Evolutionary conservation across 2,888 invertebrate species (phyloP), one percentile per base, ranked within the genome.

Genomic region (Sialis lutaria): DNA sequence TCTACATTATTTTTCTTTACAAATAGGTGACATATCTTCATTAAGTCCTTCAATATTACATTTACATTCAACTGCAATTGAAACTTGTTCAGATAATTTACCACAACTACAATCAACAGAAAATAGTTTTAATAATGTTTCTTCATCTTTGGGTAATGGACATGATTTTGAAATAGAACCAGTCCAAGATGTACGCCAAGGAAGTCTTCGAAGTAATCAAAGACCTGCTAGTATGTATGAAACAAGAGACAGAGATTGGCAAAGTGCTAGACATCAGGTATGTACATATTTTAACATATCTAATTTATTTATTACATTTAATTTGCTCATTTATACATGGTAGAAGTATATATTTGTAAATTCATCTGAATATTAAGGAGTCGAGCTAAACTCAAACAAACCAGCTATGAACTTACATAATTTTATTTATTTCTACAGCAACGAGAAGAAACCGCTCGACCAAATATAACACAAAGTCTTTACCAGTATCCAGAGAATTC

Each of bases 141-240:
- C n/a, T 37, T 37, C 12, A 43, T n/a, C 33, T 12, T 10, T 33
- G n/a, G 43, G 43, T 33, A 45, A 45, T 31, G 45, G 45, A 10
- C 45, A 45, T 40, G 33, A 31, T 40, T 32, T 45, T 33, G 47
- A 47, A 10, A 42, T 47, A 37, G 47, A 42, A 37, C 47, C 47
- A n/a, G 47, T 47, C n/a, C 47, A 47, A 47, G 60, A 60, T 52
- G 51, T 60, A 13, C 53, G 54, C 37, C 58, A 56, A 42, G 52
- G 44, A 45, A 22, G 54, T 41, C 58, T 56, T 42, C 53, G 55
- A 44, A 56, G 55, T 49, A 66, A 67, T 50, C 83, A 82, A 63
- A 70, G 88, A 58, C 88, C 88, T 56, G 83, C 82, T 55, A 88
- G 88, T 67, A 88, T 89, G 88, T 89, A 82, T 66, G 88, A 88